phyloP scores from a whole-genome alignment of 2,888 invertebrate species.

The Perithous albicinctus region DNA sequence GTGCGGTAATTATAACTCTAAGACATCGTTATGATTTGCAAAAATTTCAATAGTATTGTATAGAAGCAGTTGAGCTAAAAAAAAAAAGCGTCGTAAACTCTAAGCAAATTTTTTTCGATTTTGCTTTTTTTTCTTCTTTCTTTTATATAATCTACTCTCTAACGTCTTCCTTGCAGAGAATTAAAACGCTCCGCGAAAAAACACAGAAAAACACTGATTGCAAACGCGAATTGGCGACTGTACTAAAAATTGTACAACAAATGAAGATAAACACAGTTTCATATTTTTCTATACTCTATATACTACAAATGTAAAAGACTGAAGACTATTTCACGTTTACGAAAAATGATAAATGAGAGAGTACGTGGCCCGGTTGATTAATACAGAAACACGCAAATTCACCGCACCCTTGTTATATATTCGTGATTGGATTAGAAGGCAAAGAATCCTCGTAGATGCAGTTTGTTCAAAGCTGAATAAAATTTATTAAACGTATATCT shows the following conservation, averaged over 20 bases:
- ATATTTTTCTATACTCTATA: conserved; percentile 61
- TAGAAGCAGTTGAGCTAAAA: background rate
- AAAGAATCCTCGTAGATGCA: conserved; percentile 21
- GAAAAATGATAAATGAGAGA: no score
- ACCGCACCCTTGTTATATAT: conserved; percentile 58
- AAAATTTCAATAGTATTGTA: conserved; percentile 18
- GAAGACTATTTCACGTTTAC: conserved; percentile 48
- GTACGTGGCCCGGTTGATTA: conserved; percentile 23
- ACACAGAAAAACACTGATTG: background rate
- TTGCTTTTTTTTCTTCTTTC: no score
- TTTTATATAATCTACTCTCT: background rate
- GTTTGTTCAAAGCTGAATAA: conserved; percentile 56
- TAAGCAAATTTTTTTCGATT: conserved; percentile 24
- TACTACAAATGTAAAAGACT: conserved; percentile 50
- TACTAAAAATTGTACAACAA: background rate
- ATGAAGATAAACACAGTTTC: conserved; percentile 13
- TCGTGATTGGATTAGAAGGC: conserved; percentile 40
- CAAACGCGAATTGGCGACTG: conserved; percentile 5
- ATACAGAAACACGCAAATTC: conserved; percentile 22
- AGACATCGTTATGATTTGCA: background rate
- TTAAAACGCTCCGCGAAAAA: background rate
- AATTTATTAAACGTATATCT: conserved; percentile 51
- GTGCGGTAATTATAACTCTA: conserved; percentile 46
- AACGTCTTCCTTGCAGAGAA: conserved; percentile 48
- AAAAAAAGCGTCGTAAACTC: background rate